Base-by-base conservation (phyloP, 2,113 vertebrate genomes). In the Aphelocoma coerulescens region DNA sequence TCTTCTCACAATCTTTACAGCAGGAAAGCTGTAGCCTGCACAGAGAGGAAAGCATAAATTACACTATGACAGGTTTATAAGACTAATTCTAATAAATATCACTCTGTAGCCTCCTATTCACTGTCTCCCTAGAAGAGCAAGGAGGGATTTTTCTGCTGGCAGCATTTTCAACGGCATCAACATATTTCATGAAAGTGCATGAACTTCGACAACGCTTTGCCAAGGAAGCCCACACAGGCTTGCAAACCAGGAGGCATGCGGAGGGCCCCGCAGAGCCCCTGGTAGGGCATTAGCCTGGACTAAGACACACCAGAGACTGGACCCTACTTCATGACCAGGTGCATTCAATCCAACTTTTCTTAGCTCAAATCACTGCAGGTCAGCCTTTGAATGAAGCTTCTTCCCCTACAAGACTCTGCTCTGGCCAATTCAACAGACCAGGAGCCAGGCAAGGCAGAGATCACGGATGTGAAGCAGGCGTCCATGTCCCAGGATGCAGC, bases 21-120 rank as follows among this genome's bases (percentile, higher is more conserved):
- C 65, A 89, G 52, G 44, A 88, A 95, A 84, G 85, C 68, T 59
- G 39, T 81, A 90, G 59, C 44, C 90, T 84, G 37, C 35, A 52
- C 28, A 37, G 57, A 85, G 19, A 95, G 79, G 93, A 96, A 95
- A 88, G 39, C 65, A 90, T 96, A 95, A 90, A 96, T 90, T 91
- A 88, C 1, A 1, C 68, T 84, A 41, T 46, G 90, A 95, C 90
- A 92, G 79, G 30, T 96, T 95, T 96, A 96, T 93, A 96, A 90
- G 85, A 76, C 85, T 96, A 97, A 90, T 95, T 92, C 83, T 68
- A 92, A 84, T 72, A 97, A 91, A 88, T 94, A 89, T 33, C n/a
- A 55, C 75, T 88, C 90, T 49, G 54, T 89, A 92, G 85, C 49
- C 68, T 89, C 49, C 83, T 75, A 92, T 61, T 91, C 65, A 92